A percentile compares a stretch with the other conserved stretches of the same genome.
Evolutionary conservation across 2,113 vertebrate genomes (phyloP).

Genomic region (Calyptomena viridis): DNA sequence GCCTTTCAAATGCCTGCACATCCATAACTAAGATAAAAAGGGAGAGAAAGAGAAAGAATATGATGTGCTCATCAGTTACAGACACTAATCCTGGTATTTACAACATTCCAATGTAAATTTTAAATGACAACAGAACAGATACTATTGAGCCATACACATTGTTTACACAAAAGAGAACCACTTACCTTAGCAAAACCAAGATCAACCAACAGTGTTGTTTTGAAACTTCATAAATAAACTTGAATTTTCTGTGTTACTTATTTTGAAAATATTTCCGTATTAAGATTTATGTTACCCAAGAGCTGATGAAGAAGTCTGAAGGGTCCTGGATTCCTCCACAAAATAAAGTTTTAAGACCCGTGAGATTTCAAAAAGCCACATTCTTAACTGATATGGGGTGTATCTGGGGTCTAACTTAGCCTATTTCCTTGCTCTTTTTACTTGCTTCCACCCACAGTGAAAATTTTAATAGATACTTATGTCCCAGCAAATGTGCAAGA

Average conservation of each 20-base stretch:
- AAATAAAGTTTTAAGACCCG: background rate
- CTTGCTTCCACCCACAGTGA: background rate
- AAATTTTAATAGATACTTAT: background rate
- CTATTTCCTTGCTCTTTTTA: background rate
- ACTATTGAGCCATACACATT: background rate
- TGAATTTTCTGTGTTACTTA: background rate
- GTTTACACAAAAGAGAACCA: background rate
- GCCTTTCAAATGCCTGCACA: slow-evolving; percentile 95
- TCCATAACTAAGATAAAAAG: slow-evolving; percentile 85
- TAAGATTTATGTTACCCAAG: background rate
- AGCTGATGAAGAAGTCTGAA: background rate
- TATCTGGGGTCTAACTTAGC: background rate
- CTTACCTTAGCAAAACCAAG: background rate
- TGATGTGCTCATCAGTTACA: background rate
- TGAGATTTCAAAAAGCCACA: background rate
- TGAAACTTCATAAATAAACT: background rate
- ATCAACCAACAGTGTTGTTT: background rate
- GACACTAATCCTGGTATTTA: background rate
- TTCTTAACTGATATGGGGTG: background rate
- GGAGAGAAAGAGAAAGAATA: slow-evolving; percentile 25
- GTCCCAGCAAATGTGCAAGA: background rate
- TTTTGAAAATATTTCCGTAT: background rate
- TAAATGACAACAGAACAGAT: background rate
- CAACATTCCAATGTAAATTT: background rate
- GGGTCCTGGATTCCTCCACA: background rate